phyloP scores from a whole-genome alignment of 2,797 vertebrate genomes.

The Chromobotia macracanthus region DNA sequence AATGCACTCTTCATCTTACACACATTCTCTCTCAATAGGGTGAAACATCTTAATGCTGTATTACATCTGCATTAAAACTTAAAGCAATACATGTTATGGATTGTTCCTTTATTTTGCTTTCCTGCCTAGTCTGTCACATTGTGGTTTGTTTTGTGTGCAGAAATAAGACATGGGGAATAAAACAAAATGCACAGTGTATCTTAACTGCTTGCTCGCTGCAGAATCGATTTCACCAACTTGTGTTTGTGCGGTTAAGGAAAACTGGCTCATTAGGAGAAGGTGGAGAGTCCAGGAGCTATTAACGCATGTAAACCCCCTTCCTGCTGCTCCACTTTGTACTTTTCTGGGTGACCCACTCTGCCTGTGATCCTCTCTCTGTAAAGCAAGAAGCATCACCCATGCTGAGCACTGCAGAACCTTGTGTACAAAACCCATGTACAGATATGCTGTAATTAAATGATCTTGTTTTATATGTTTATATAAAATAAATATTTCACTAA shows the following conservation, averaged over 20 bases:
- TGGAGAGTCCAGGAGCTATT: slow-evolving; percentile 41
- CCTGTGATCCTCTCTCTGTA: no score
- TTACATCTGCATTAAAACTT: background rate
- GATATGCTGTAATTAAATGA: slow-evolving; percentile 62
- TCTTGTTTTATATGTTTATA: slow-evolving; percentile 75
- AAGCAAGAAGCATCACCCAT: slow-evolving; percentile 38
- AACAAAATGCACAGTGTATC: slow-evolving; percentile 8
- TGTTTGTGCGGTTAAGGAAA: slow-evolving; percentile 25
- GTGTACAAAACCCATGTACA: slow-evolving; percentile 61
- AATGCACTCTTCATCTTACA: slow-evolving; percentile 9
- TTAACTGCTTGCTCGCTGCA: slow-evolving; percentile 1
- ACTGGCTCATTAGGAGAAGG: slow-evolving; percentile 4
- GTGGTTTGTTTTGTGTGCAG: background rate
- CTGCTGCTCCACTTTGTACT: slow-evolving; percentile 41
- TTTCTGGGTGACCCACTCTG: slow-evolving; percentile 20
- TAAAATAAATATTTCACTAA: slow-evolving; percentile 69
- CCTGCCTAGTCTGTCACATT: background rate
- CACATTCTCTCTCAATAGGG: background rate
- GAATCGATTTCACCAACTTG: background rate
- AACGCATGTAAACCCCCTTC: slow-evolving; percentile 35
- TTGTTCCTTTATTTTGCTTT: background rate
- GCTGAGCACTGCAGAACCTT: slow-evolving; percentile 51
- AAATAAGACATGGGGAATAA: background rate
- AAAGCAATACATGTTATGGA: slow-evolving; percentile 3
- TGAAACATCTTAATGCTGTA: background rate